These are phyloP conservation scores for Onychomys leucogaster DNA, from an alignment of 2,797 vertebrate genomes.

Conservation along the genomic window DNA sequence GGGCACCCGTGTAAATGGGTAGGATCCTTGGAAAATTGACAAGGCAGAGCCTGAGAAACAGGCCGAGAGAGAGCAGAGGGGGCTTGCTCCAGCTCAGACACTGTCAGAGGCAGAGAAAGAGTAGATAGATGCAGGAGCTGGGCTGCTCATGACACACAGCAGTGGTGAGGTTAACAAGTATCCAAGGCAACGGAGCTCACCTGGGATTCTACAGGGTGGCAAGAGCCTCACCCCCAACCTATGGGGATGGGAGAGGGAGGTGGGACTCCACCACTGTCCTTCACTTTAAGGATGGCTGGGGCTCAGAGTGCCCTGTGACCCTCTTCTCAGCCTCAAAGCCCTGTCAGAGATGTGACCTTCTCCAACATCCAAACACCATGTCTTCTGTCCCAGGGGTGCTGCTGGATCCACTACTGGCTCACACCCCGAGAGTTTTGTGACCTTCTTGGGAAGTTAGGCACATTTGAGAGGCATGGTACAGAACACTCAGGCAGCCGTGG, in stretches of 20 bases:
- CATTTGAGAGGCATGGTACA: neutral
- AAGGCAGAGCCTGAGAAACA: conserved; percentile 10
- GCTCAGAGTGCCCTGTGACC: neutral
- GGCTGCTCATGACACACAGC: neutral
- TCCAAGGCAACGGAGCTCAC: neutral
- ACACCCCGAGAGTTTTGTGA: neutral
- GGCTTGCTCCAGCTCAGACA: neutral
- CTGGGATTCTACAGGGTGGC: neutral
- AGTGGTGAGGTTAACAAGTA: neutral
- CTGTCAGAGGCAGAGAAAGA: neutral
- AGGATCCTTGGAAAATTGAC: conserved; percentile 28
- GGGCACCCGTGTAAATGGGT: neutral
- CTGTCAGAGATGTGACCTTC: neutral
- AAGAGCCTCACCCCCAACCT: neutral
- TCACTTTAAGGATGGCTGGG: neutral
- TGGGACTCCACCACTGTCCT: neutral
- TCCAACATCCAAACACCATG: neutral
- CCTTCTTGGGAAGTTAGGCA: neutral
- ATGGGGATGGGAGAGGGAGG: rapidly evolving
- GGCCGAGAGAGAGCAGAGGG: neutral
- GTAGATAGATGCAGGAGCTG: neutral
- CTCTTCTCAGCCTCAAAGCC: neutral
- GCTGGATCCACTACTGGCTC: neutral
- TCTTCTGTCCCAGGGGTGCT: neutral
- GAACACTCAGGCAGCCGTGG: neutral